Conservation (phyloP, 2,888 invertebrate species). For the Gonocerus acuteangulatus region DNA sequence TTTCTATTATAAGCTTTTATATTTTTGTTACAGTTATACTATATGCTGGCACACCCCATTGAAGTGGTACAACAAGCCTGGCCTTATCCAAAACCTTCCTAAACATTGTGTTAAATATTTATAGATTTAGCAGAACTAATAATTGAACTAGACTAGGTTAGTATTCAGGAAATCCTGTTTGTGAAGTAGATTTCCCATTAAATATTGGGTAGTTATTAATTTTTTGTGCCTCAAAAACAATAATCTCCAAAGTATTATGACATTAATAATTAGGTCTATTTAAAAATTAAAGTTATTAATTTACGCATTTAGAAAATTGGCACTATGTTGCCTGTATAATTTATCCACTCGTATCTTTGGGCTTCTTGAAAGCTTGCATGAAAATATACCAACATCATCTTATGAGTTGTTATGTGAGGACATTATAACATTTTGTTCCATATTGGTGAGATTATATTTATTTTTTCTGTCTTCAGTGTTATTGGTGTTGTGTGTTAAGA, state of each 20-base stretch:
- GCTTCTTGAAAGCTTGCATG: constrained; percentile 17
- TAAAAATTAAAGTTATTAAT: constrained; percentile 6
- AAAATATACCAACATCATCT: background rate
- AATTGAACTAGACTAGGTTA: constrained; percentile 8
- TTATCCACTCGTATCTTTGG: background rate
- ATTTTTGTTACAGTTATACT: no score
- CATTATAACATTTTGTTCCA: background rate
- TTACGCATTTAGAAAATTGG: constrained; percentile 12
- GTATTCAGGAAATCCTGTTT: background rate
- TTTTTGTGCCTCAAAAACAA: constrained; percentile 18
- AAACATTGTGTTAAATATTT: constrained; percentile 9
- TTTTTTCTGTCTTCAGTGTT: background rate
- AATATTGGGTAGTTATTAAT: constrained; percentile 15
- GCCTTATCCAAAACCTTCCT: constrained; percentile 21
- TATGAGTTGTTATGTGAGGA: background rate
- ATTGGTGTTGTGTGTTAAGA: constrained; percentile 2
- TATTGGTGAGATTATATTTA: background rate
- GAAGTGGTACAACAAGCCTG: background rate
- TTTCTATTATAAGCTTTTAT: no score
- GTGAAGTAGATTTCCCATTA: constrained; percentile 3
- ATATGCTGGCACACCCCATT: no score
- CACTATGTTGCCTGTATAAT: constrained; percentile 6
- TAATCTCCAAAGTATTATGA: constrained; percentile 10
- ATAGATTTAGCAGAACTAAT: constrained; percentile 2
- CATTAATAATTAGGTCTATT: background rate